A percentile compares a stretch with the other conserved stretches of the same genome.
Conservation (phyloP, 2,888 invertebrate genomes). For the Latrodectus hesperus region DNA sequence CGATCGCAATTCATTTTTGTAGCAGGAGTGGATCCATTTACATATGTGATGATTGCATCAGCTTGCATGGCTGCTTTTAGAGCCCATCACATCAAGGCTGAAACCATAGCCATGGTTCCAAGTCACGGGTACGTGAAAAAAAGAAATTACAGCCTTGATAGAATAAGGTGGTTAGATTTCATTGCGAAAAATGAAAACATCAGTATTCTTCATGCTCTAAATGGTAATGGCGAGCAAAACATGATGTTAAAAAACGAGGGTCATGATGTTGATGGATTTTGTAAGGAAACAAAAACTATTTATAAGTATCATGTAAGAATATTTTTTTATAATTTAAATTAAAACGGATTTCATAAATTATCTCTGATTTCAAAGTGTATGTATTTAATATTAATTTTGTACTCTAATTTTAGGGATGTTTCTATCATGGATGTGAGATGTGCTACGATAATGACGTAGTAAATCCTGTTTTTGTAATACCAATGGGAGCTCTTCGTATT, state of each 20-base stretch:
- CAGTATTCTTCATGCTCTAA: background rate
- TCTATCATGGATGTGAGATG: conserved; percentile 67
- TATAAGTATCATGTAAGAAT: conserved; percentile 5
- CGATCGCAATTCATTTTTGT: no score
- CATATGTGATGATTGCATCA: no score
- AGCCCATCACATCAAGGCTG: background rate
- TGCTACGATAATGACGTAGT: conserved; percentile 38
- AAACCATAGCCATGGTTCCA: conserved; percentile 12
- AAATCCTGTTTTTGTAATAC: background rate
- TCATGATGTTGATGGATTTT: conserved; percentile 19
- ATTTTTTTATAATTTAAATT: background rate
- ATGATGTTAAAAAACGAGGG: no score
- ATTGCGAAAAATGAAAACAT: background rate
- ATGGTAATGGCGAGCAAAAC: background rate
- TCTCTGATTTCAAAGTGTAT: background rate
- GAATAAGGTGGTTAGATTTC: no score
- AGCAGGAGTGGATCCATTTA: no score
- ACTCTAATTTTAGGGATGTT: background rate
- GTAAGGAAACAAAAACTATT: background rate
- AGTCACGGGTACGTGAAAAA: conserved; percentile 4
- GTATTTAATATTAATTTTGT: conserved; percentile 36
- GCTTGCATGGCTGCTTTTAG: no score
- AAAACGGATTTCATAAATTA: background rate
- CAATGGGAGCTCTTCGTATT: background rate
- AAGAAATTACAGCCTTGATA: no score